Evolutionary conservation across 2,113 vertebrate genomes (phyloP), one percentile per base, ranked within the genome.

Genomic region (Sceloporus tristichus): DNA sequence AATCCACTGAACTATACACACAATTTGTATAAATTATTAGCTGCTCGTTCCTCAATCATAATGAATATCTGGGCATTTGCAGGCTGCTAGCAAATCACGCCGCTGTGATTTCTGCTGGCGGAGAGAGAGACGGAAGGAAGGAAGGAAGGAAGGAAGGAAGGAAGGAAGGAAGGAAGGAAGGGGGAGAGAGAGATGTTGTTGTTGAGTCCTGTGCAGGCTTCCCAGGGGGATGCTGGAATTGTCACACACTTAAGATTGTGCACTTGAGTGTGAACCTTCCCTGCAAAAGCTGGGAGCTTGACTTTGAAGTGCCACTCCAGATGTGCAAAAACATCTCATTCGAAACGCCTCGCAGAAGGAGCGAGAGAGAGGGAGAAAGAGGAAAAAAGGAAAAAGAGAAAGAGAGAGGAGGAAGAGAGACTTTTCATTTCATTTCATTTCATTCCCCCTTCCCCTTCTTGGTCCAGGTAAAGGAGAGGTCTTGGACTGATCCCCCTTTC

Each of bases 131-230:
- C 14, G 21, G 56, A 66, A 71, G 77, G 76, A 0, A 10, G 4
- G 42, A 48, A 54, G 42, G 29, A 23, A 0, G 59, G 48, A 48
- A 48, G 4, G 42, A 48, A 48, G 42, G 42, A 48, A 48, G 42
- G 48, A 48, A 48, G 48, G 48, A 48, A 48, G 48, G 48, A 48
- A 48, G 7, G 48, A 48, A 48, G 7, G 48, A 48, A 48, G 48
- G 48, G n/a, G 38, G n/a, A 38, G 11, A 16, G n/a, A 74, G n/a
- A 38, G 11, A 16, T 18, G n/a, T 74, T 75, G 25, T 18, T 71
- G n/a, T 25, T 70, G 11, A 56, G 53, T 3, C 29, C 4, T 16
- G 59, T 3, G 53, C 21, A 0, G 0, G 0, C 1, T 2, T 76
- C 82, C 83, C 71, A 59, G 80, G 42, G 4, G 76, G 65, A 65